Percentiles rank a stretch among this genome's conserved stretches.
These are phyloP conservation scores for Agraylea sexmaculata DNA, from an alignment of 1,140 invertebrate species.

Conservation along the genomic window DNA sequence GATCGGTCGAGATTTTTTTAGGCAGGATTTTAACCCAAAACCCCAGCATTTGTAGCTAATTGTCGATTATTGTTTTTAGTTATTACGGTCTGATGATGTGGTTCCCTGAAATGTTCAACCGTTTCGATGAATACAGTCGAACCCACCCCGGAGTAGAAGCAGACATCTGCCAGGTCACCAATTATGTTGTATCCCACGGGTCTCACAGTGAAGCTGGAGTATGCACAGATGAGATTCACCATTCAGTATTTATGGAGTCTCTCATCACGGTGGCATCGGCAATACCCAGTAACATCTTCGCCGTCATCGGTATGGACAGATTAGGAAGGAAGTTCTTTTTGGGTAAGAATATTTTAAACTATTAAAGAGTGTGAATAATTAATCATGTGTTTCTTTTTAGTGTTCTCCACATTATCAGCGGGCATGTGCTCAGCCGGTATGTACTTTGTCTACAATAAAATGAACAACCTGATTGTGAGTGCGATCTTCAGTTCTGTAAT, in stretches of 20 bases:
- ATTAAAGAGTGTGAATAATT: not conserved
- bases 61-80: constrained; percentile 30
- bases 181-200: constrained; percentile 55
- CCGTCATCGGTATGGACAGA: constrained; percentile 60
- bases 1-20: too few species aligned
- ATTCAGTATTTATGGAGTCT: constrained; percentile 71
- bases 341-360: constrained; percentile 42
- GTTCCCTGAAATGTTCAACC: constrained; percentile 82
- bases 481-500: constrained; percentile 79
- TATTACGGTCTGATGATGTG: constrained; percentile 87
- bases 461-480: constrained; percentile 70
- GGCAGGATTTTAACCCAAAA: too few species aligned
- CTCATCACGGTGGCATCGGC: constrained; percentile 75
- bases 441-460: constrained; percentile 71
- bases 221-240: constrained; percentile 59
- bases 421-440: constrained; percentile 72
- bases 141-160: constrained; percentile 46
- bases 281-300: constrained; percentile 71
- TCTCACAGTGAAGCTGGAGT: constrained; percentile 44
- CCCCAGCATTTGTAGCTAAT: too few species aligned
- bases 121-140: constrained; percentile 65
- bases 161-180: constrained; percentile 63
- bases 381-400: constrained; percentile 35
- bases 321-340: constrained; percentile 82
- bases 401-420: constrained; percentile 77